Percentiles rank a stretch among this genome's conserved stretches.
Evolutionary conservation across 1,140 invertebrate genomes (phyloP).

Genomic region (Periplaneta americana): DNA sequence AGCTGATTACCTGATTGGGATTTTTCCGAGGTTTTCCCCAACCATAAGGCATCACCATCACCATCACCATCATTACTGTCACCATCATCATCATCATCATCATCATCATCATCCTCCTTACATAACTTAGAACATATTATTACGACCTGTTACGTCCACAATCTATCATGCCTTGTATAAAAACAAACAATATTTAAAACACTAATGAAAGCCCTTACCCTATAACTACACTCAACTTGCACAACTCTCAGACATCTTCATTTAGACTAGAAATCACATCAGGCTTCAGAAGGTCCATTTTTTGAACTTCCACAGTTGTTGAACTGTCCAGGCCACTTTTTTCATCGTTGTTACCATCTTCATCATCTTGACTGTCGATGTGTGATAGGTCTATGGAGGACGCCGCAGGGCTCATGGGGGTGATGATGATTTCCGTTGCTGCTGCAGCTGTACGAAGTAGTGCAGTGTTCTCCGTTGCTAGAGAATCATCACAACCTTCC

Average conservation of each 20-base stretch:
- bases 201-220: no score
- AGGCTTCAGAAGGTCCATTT: slow-evolving; percentile 7
- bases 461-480: background rate
- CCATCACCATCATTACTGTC: no score
- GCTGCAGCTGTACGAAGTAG: slow-evolving; percentile 1
- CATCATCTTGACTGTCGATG: background rate
- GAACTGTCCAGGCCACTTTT: background rate
- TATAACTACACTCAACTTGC: background rate
- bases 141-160: no score
- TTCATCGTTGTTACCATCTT: background rate
- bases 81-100: no score
- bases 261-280: background rate
- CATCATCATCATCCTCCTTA: no score
- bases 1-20: no score
- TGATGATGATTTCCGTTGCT: slow-evolving; percentile 6
- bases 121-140: no score
- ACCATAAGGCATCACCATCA: no score
- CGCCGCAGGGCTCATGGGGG: background rate
- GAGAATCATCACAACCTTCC: slow-evolving; percentile 1
- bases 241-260: slow-evolving; percentile 3
- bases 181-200: no score
- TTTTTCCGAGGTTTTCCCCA: no score
- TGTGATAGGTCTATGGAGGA: background rate
- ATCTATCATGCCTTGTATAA: no score
- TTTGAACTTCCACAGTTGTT: background rate